These are phyloP conservation scores for Tachuris rubrigastra DNA, from an alignment of 2,113 vertebrate genomes.

Conservation along the genomic window DNA sequence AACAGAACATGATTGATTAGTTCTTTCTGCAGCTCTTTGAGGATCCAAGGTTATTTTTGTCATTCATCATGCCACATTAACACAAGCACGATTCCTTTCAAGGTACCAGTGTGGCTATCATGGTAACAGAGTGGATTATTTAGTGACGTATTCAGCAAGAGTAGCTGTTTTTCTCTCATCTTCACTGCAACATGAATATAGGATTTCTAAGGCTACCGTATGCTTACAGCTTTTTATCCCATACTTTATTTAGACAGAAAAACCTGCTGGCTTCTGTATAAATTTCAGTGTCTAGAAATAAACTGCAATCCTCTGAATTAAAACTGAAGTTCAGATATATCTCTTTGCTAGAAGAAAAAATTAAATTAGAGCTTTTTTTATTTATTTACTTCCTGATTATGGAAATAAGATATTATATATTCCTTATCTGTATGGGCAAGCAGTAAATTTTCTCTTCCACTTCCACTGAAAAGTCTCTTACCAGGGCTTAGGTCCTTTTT, in stretches of 20 bases:
- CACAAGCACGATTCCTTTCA: background rate
- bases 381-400: background rate
- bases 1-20: constrained; percentile 29
- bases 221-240: constrained; percentile 21
- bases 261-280: constrained; percentile 27
- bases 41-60: constrained; percentile 45
- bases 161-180: background rate
- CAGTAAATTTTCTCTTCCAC: background rate
- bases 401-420: background rate
- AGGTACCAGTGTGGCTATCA: constrained; percentile 21
- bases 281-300: constrained; percentile 52
- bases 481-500: background rate
- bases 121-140: constrained; percentile 12
- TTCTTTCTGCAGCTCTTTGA: constrained; percentile 16
- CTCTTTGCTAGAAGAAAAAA: background rate
- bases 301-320: background rate
- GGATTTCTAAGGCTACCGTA: constrained; percentile 23
- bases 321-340: background rate
- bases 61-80: constrained; percentile 14
- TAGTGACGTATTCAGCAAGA: background rate
- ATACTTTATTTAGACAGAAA: constrained; percentile 39
- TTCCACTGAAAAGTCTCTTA: background rate
- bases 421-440: background rate
- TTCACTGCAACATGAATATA: background rate
- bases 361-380: background rate